Conservation (phyloP, 2,888 invertebrate species). For the Charanyca ferruginea region DNA sequence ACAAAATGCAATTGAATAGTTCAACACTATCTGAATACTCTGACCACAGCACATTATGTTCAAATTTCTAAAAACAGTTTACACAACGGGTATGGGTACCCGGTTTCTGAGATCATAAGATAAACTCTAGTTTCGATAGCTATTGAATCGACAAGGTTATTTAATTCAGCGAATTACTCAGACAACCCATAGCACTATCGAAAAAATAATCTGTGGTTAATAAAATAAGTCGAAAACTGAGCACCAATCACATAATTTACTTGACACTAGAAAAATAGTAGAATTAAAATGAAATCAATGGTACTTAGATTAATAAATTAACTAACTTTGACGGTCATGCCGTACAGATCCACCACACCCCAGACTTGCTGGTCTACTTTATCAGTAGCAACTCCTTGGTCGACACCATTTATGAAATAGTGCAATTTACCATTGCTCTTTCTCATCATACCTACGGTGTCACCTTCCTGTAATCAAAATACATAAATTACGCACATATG, state of each 20-base stretch:
- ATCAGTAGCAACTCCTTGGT: conserved; percentile 97
- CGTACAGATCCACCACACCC: conserved; percentile 98
- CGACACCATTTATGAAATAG: conserved; percentile 97
- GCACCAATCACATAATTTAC: too few species aligned
- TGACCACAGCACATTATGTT: not conserved
- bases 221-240: too few species aligned
- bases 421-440: conserved; percentile 96
- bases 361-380: conserved; percentile 95
- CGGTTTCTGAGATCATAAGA: too few species aligned
- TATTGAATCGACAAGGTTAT: too few species aligned
- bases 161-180: too few species aligned
- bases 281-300: too few species aligned
- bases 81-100: too few species aligned
- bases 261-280: too few species aligned
- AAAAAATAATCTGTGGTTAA: too few species aligned
- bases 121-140: too few species aligned
- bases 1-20: not conserved
- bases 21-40: not conserved
- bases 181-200: too few species aligned
- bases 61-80: not conserved
- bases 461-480: conserved; percentile 93
- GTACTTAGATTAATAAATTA: not conserved
- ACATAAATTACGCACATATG: not conserved
- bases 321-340: conserved; percentile 95
- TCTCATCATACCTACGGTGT: conserved; percentile 97